phyloP scores from a whole-genome alignment of 2,888 invertebrate genomes.

The Apotomis betuletana region DNA sequence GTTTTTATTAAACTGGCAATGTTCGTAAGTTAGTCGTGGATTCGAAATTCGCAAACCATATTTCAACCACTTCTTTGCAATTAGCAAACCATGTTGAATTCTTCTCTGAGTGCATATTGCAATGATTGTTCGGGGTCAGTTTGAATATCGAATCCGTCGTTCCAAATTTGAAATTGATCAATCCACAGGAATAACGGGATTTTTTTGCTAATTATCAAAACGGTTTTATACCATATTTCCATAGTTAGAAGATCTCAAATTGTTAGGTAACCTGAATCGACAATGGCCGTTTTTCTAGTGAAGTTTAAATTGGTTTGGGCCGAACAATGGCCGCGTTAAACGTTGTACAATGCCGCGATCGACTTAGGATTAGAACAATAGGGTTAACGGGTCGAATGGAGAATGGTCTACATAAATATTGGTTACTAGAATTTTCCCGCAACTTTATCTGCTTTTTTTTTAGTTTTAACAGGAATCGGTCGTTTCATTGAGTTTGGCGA shows the following conservation, averaged over 20 bases:
- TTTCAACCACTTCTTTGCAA: no score
- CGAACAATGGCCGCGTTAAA: constrained; percentile 12
- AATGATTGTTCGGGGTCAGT: not conserved
- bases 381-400: constrained; percentile 19
- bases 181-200: constrained; percentile 8
- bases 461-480: no score
- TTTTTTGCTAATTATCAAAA: not conserved
- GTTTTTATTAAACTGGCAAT: no score
- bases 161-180: constrained; percentile 8
- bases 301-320: not conserved
- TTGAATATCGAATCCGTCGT: constrained; percentile 28
- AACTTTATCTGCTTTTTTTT: no score
- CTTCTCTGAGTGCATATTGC: constrained; percentile 7
- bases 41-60: no score
- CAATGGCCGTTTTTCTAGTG: not conserved
- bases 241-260: not conserved
- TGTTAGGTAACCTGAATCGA: not conserved
- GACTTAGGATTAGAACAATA: constrained; percentile 20
- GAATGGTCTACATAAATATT: constrained; percentile 22
- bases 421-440: not conserved
- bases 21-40: no score
- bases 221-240: not conserved
- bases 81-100: not conserved
- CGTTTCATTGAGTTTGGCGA: no score
- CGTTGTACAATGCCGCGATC: constrained; percentile 23